Percentiles rank a stretch among this genome's conserved stretches.
phyloP scores from a whole-genome alignment of 1,140 invertebrate species.

The Trichonephila clavata region DNA sequence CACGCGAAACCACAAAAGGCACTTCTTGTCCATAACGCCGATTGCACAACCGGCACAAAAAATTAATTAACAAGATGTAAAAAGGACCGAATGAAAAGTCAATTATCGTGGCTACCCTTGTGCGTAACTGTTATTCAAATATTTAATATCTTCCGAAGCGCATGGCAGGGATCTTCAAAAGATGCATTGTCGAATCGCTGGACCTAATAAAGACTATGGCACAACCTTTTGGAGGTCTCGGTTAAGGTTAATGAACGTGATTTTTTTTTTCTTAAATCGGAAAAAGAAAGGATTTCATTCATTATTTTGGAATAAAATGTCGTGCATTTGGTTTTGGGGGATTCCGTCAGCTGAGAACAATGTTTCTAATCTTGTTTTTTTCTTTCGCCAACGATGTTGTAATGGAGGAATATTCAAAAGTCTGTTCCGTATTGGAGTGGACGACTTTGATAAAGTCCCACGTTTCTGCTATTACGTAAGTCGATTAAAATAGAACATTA shows the following conservation, averaged over 20 bases:
- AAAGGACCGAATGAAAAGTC: conserved; percentile 20
- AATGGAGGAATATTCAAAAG: background rate
- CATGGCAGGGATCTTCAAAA: background rate
- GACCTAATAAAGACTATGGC: background rate
- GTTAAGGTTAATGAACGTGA: background rate
- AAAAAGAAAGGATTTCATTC: conserved; percentile 35
- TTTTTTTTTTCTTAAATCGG: background rate
- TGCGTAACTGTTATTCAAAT: conserved; percentile 31
- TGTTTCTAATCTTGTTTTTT: background rate
- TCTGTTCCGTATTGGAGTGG: background rate
- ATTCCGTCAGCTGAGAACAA: background rate
- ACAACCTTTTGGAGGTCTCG: conserved; percentile 2
- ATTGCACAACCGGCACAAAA: background rate
- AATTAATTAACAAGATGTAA: conserved; percentile 42
- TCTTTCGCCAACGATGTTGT: background rate
- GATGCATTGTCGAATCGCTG: background rate
- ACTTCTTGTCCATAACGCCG: background rate
- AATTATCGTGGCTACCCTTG: background rate
- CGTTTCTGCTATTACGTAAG: background rate
- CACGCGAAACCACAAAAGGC: conserved; percentile 46
- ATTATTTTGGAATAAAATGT: conserved; percentile 28
- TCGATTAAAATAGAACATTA: background rate
- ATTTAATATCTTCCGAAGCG: background rate
- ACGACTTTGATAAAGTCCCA: background rate
- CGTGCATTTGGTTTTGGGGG: conserved; percentile 36